Conservation (phyloP, 2,797 vertebrate genomes). For the Lepus oiostolus region DNA sequence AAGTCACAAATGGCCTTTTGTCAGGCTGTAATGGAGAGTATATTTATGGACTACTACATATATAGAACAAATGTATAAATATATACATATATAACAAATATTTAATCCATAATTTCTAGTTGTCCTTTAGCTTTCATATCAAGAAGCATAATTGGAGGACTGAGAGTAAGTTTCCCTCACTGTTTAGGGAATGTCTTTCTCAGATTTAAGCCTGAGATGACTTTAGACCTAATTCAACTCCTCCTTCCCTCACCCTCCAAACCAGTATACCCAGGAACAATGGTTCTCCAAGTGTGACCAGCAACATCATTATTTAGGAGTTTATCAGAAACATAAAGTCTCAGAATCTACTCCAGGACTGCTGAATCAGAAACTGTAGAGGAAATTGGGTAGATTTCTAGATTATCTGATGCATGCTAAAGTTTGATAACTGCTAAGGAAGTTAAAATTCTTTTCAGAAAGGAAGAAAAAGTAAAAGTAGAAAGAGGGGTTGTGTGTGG, state of each 20-base stretch:
- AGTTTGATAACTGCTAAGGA: neutral
- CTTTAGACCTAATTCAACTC: neutral
- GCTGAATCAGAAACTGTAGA: neutral
- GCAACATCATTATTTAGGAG: neutral
- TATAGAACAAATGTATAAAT: too few species aligned
- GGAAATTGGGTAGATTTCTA: neutral
- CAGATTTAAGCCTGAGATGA: neutral
- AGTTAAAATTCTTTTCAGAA: neutral
- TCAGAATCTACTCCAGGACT: neutral
- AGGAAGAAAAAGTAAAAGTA: neutral
- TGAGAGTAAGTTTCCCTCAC: neutral
- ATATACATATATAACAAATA: neutral
- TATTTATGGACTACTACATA: neutral
- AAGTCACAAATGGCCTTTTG: neutral
- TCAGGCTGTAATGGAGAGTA: neutral
- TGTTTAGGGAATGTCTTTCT: neutral
- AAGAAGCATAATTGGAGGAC: neutral
- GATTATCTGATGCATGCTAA: neutral
- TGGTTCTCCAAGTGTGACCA: neutral
- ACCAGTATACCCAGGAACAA: neutral
- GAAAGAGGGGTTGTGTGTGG: too few species aligned
- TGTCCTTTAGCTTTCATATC: neutral
- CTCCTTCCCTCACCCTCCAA: rapidly evolving
- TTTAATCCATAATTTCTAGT: neutral
- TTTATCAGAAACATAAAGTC: neutral